Conservation (phyloP, 2,797 vertebrate genomes). For the Amazonetta brasiliensis region DNA sequence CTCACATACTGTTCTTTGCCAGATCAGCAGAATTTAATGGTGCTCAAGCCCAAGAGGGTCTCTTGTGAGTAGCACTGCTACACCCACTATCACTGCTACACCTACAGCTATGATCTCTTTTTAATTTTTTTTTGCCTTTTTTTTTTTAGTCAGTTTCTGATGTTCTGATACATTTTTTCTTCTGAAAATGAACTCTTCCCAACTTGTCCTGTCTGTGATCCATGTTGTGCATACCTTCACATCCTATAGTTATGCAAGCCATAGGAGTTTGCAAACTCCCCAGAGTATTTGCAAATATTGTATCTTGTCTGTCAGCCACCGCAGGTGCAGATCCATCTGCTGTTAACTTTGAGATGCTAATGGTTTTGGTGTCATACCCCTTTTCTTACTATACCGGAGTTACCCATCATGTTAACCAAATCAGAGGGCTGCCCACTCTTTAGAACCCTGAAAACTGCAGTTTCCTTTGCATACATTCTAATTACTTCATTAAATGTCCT, state of each 20-base stretch:
- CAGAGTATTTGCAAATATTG: background rate
- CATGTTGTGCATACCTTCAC: too few relatives aligned
- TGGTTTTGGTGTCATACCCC: background rate
- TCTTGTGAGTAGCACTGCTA: background rate
- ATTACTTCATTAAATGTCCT: background rate
- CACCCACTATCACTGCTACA: background rate
- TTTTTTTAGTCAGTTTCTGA: background rate
- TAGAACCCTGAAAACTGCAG: background rate
- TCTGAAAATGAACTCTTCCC: background rate
- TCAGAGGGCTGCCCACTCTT: background rate
- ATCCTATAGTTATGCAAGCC: background rate
- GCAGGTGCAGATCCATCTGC: background rate
- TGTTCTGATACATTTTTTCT: background rate
- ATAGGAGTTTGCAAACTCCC: too few relatives aligned
- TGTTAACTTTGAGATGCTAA: background rate
- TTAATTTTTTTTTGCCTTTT: too few relatives aligned
- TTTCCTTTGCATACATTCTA: background rate
- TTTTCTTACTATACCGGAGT: background rate
- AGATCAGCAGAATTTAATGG: background rate
- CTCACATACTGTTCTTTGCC: background rate
- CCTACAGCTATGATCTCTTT: too few relatives aligned
- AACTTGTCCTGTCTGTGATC: background rate
- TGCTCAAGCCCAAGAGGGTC: background rate
- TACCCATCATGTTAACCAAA: background rate
- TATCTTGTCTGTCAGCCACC: background rate